Evolutionary conservation across 2,888 invertebrate species (phyloP).

Genomic region (Atherix ibis): DNA sequence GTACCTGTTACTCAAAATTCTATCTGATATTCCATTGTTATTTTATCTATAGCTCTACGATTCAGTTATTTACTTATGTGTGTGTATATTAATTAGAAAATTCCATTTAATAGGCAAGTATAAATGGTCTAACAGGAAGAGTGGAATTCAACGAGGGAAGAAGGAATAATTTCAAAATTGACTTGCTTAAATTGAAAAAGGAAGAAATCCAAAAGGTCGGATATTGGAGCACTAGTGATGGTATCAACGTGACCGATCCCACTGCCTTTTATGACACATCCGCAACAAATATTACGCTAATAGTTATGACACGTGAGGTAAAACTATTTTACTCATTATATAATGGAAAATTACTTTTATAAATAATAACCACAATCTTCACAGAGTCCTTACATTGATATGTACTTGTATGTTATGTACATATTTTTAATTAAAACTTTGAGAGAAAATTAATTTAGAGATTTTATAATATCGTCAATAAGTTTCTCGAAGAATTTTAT

Average conservation of each 20-base stretch:
- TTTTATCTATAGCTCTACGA: too few relatives aligned
- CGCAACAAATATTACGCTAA: constrained; percentile 69
- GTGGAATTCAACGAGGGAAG: constrained; percentile 75
- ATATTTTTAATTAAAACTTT: too few relatives aligned
- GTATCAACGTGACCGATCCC: constrained; percentile 69
- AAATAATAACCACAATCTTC: too few relatives aligned
- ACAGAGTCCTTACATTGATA: too few relatives aligned
- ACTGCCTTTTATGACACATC: constrained; percentile 72
- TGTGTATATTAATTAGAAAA: neutral
- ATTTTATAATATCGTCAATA: too few relatives aligned
- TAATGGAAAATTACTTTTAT: too few relatives aligned
- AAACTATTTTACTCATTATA: too few relatives aligned
- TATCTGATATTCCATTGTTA: neutral
- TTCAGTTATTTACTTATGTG: too few relatives aligned
- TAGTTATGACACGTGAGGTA: constrained; percentile 83
- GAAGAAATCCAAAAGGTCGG: constrained; percentile 69
- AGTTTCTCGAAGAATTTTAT: too few relatives aligned
- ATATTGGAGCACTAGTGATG: constrained; percentile 58
- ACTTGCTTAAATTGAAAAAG: constrained; percentile 64
- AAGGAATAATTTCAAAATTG: constrained; percentile 68
- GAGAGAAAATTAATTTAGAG: too few relatives aligned
- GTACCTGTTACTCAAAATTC: too few relatives aligned
- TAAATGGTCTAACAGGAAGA: constrained; percentile 75
- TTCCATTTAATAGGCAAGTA: constrained; percentile 44
- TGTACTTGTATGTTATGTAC: too few relatives aligned